Evolutionary conservation across 2,888 invertebrate species (phyloP).

Genomic region (Heliothis peltigera): DNA sequence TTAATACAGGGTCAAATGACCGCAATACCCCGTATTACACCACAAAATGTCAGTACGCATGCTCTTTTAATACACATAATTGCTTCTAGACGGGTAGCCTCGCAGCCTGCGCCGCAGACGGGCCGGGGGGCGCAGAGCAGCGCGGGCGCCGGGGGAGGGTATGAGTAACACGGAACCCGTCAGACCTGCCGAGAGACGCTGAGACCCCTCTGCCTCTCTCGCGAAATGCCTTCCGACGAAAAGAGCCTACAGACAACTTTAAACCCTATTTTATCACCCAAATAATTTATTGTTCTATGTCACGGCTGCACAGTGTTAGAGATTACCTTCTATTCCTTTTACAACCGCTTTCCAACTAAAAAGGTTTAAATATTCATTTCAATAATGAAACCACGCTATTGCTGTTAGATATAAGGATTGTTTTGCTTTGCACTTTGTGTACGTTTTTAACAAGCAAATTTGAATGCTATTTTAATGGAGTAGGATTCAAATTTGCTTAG

Average conservation of each 20-base stretch:
- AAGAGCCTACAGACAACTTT: constrained; percentile 53
- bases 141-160: constrained; percentile 64
- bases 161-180: constrained; percentile 88
- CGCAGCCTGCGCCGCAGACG: constrained; percentile 73
- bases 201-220: constrained; percentile 75
- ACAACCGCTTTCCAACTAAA: constrained; percentile 74
- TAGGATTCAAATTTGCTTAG: constrained; percentile 50
- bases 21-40: constrained; percentile 38
- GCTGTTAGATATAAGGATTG: constrained; percentile 78
- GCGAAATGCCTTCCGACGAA: constrained; percentile 79
- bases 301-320: constrained; percentile 46
- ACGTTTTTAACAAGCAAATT: constrained; percentile 33
- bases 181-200: constrained; percentile 81
- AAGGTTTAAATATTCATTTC: constrained; percentile 77
- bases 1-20: constrained; percentile 28
- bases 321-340: constrained; percentile 79
- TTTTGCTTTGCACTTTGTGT: constrained; percentile 74
- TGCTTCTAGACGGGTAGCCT: constrained; percentile 69
- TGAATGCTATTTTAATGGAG: not conserved
- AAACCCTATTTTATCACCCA: constrained; percentile 40
- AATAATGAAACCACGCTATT: constrained; percentile 79
- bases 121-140: constrained; percentile 58
- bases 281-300: constrained; percentile 52
- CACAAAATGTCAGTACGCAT: constrained; percentile 62
- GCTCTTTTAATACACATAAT: constrained; percentile 69